Evolutionary conservation across 1,140 invertebrate genomes (phyloP).

Genomic region (Drosophila murphyi): DNA sequence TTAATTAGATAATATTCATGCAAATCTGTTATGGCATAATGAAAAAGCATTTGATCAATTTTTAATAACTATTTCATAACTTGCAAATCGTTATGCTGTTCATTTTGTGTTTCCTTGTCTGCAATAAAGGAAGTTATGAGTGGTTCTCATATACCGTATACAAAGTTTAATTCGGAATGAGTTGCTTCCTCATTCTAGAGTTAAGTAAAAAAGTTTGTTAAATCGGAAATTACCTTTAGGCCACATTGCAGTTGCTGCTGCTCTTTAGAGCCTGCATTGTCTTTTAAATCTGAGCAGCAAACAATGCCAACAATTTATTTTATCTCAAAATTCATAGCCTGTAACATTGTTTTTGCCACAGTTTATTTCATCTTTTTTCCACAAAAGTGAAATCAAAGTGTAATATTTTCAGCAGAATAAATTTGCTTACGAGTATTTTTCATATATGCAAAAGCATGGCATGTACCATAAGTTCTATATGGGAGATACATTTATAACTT

Average conservation of each 20-base stretch:
- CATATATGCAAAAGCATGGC: slow-evolving; percentile 12
- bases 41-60: too few species aligned
- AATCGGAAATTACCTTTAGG: slow-evolving; percentile 2
- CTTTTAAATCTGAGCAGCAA: slow-evolving; percentile 5
- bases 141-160: not conserved
- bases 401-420: slow-evolving; percentile 75
- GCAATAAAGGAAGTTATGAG: not conserved
- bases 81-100: too few species aligned
- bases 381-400: slow-evolving; percentile 54
- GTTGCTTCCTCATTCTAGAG: not conserved
- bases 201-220: slow-evolving; percentile 13
- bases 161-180: slow-evolving; percentile 4
- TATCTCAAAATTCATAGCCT: slow-evolving; percentile 24
- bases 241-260: slow-evolving; percentile 1
- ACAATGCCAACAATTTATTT: slow-evolving; percentile 24
- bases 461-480: slow-evolving; percentile 27
- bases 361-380: slow-evolving; percentile 14
- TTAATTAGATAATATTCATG: not conserved
- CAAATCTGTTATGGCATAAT: not conserved
- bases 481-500: slow-evolving; percentile 11
- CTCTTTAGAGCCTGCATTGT: slow-evolving; percentile 4
- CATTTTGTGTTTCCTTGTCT: not conserved
- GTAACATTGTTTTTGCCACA: slow-evolving; percentile 25
- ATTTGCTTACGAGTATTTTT: slow-evolving; percentile 48
- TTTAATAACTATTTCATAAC: too few species aligned